Evolutionary conservation across 2,113 vertebrate species (phyloP).

Genomic region (Poicephalus gulielmi): DNA sequence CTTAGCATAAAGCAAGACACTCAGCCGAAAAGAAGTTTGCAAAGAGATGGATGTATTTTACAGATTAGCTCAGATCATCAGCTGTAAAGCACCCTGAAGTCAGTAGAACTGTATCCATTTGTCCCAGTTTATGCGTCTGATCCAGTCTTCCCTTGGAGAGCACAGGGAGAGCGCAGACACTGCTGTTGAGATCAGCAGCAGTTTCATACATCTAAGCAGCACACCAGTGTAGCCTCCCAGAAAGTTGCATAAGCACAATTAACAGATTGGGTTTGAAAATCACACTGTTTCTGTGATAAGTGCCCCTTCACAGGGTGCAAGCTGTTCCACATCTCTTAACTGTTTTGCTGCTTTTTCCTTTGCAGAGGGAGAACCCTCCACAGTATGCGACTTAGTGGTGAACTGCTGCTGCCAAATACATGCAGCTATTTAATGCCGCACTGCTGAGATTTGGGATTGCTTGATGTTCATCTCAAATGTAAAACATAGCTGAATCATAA

Average conservation of each 20-base stretch:
- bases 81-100: conserved; percentile 13
- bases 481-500: conserved; percentile 60
- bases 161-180: neutral
- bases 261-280: conserved; percentile 48
- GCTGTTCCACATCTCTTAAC: conserved; percentile 4
- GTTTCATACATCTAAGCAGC: neutral
- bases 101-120: conserved; percentile 38
- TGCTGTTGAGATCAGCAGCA: conserved; percentile 8
- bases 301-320: conserved; percentile 2
- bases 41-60: neutral
- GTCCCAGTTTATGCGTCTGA: neutral
- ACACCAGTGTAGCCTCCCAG: neutral
- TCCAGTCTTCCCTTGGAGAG: neutral
- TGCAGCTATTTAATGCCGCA: conserved; percentile 35
- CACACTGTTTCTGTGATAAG: conserved; percentile 42
- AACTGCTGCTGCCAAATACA: conserved; percentile 35
- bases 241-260: conserved; percentile 37
- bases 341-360: conserved; percentile 3
- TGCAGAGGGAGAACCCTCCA: conserved; percentile 19
- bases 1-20: neutral
- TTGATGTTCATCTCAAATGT: conserved; percentile 65
- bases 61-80: neutral
- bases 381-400: conserved; percentile 3
- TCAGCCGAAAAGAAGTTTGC: neutral
- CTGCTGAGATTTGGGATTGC: conserved; percentile 52